Evolutionary conservation across 2,888 invertebrate species (phyloP), one percentile per base, ranked within the genome.

Genomic region (Dolichopus griseipennis): DNA sequence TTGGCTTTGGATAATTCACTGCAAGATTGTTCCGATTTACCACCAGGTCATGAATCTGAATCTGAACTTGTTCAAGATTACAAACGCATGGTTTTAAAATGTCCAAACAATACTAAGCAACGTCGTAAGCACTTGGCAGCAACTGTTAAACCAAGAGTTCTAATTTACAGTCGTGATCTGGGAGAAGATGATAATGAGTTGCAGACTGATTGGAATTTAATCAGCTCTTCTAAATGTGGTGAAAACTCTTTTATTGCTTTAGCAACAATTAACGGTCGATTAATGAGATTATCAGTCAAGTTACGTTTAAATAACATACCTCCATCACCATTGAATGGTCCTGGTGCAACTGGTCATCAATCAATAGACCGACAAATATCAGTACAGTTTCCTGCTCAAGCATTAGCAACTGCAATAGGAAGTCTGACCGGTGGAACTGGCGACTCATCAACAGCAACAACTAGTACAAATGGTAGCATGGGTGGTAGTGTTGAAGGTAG

Each of bases 61-160:
- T 89, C 90, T 34, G 90, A 91, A 76, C 85, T 91, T 71, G 88
- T 92, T 61, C 88, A 88, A 77, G 90, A 91, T 81, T 92, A 92
- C 82, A 89, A 90, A 76, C 83, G 85, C 73, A 79, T 84, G 75
- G 82, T 83, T 18, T 67, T 72, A 20, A 74, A 74, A 69, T 73
- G 73, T 66, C 74, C 74, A 61, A 74, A 70, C 65, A 72, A 72
- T 43, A 73, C 72, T 65, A 66, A 70, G 27, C 69, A 73, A 15
- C 43, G 69, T 33, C 79, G 83, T 68, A 85, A 85, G 75, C 79
- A 79, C 43, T 78, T 83, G 65, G 78, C 84, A 62, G 85, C 85
- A 71, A 86, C 87, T 1, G 84, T 88, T 73, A 85, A 86, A 75
- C 85, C 87, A 70, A 82, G 86, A n/a, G 85, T 87, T 41, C 78